These are phyloP conservation scores for Helostoma temminkii DNA, from an alignment of 2,797 vertebrate species.

Conservation along the genomic window DNA sequence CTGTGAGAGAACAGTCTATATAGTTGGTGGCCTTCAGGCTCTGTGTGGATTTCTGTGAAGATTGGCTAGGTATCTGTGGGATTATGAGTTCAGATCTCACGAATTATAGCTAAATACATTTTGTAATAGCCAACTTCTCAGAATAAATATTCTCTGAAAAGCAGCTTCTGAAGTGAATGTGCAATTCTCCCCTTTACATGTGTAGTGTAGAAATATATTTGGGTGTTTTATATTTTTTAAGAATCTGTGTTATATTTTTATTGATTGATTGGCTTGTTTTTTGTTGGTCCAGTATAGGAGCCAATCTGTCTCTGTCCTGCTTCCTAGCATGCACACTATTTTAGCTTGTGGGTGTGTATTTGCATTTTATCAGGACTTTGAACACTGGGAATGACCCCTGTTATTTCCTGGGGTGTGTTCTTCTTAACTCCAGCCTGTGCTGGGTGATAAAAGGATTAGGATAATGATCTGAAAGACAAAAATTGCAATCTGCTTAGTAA, in stretches of 20 bases:
- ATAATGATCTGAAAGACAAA: constrained; percentile 24
- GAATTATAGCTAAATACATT: not conserved
- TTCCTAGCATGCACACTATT: constrained; percentile 16
- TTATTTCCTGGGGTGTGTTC: constrained; percentile 22
- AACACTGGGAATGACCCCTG: constrained; percentile 6
- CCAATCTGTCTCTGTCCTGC: constrained; percentile 35
- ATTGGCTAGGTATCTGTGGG: not conserved
- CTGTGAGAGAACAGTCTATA: not conserved
- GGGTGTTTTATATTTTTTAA: constrained; percentile 17
- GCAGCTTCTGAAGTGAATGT: no score
- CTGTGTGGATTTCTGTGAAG: constrained; percentile 1
- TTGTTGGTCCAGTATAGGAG: constrained; percentile 34
- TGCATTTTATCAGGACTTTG: constrained; percentile 15
- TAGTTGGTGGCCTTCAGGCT: constrained; percentile 13
- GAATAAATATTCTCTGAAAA: constrained; percentile 13
- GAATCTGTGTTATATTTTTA: constrained; percentile 14
- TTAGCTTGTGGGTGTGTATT: constrained; percentile 17
- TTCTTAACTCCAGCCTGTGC: constrained; percentile 10
- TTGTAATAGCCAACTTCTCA: not conserved
- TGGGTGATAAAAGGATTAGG: constrained; percentile 17
- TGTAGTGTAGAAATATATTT: not conserved
- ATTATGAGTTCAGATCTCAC: constrained; percentile 1
- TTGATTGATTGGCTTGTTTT: constrained; percentile 39
- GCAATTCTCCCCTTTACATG: no score
- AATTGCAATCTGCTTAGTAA: constrained; percentile 6